These are phyloP conservation scores for Babyrousa celebensis DNA, from an alignment of 2,797 vertebrate genomes.

Conservation along the genomic window DNA sequence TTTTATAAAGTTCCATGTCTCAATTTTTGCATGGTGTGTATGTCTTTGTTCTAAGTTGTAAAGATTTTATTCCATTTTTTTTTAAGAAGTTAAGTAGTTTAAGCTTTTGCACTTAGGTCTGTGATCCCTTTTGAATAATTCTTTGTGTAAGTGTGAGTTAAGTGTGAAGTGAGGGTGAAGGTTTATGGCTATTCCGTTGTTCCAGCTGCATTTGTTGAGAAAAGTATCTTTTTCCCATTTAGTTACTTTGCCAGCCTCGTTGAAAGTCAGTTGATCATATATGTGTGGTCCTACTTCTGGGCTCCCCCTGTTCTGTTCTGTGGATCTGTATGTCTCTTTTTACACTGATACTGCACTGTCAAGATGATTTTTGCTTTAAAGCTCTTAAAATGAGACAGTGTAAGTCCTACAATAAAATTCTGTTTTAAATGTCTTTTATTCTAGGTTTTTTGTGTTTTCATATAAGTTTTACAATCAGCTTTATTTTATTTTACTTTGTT, in stretches of 20 bases:
- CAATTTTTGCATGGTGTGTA: not conserved
- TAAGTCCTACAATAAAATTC: not conserved
- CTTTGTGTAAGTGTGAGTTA: not conserved
- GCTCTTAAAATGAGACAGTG: not conserved
- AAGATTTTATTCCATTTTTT: not conserved
- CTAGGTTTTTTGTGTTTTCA: not conserved
- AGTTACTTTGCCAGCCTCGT: not conserved
- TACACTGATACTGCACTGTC: not conserved
- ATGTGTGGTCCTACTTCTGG: not conserved
- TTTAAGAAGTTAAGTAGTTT: not conserved
- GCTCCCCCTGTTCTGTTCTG: not conserved
- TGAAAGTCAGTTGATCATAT: not conserved
- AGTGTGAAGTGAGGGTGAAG: not conserved
- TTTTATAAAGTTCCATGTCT: not conserved
- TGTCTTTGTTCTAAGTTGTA: not conserved
- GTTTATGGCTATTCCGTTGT: not conserved
- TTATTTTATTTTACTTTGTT: constrained; percentile 47
- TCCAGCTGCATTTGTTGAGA: not conserved
- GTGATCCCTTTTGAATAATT: not conserved
- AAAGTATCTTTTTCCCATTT: not conserved
- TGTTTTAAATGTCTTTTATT: not conserved
- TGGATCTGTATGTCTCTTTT: not conserved
- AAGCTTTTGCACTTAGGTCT: not conserved
- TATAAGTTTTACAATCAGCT: not conserved
- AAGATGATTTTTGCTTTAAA: constrained; percentile 5